Conservation (phyloP, 2,113 vertebrate species). For the Amazona guildingii region DNA sequence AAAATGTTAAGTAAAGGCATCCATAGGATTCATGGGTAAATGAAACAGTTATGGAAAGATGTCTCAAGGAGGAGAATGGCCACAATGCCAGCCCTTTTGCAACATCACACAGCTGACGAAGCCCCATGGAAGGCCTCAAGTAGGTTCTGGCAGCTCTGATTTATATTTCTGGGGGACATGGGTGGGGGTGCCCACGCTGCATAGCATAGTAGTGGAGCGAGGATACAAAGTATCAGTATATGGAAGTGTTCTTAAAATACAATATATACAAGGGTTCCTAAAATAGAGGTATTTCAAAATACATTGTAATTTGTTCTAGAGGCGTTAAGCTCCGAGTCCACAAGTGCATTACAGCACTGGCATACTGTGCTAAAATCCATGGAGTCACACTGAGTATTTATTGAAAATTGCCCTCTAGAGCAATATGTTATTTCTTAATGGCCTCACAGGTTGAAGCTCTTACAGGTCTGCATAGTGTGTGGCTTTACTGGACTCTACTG, state of each 20-base stretch:
- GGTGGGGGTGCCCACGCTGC: background rate
- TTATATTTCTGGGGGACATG: background rate
- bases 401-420: background rate
- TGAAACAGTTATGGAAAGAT: background rate
- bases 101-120: background rate
- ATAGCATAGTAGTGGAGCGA: accelerated
- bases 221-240: background rate
- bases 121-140: accelerated
- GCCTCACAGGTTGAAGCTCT: background rate
- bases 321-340: background rate
- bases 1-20: background rate
- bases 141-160: background rate
- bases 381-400: background rate
- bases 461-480: background rate
- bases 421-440: background rate
- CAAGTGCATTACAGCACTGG: background rate
- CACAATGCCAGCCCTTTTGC: accelerated
- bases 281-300: background rate
- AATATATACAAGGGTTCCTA: background rate
- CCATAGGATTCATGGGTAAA: background rate
- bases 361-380: background rate
- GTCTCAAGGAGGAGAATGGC: background rate
- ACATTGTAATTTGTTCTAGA: background rate
- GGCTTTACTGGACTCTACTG: background rate
- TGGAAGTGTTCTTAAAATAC: background rate